Percentiles rank a stretch among this genome's conserved stretches.
Evolutionary conservation across 2,113 vertebrate genomes (phyloP).

Genomic region (Sturnira hondurensis): DNA sequence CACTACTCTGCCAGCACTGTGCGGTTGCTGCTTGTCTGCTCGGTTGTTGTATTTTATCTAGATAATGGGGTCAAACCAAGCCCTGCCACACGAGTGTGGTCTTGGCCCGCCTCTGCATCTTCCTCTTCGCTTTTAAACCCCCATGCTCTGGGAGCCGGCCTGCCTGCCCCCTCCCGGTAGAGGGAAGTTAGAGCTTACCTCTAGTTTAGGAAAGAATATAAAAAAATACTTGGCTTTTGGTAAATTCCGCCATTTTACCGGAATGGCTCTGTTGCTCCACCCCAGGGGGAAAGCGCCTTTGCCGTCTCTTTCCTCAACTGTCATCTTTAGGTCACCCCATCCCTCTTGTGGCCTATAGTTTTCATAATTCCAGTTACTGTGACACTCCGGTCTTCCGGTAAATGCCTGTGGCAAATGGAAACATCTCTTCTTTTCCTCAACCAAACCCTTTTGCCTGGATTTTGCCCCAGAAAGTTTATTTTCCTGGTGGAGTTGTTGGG

Average conservation of each 20-base stretch:
- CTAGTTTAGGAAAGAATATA: not conserved
- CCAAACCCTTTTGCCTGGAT: not conserved
- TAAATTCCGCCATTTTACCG: conserved; percentile 64
- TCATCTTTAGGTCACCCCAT: not conserved
- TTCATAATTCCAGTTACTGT: not conserved
- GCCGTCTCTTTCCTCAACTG: not conserved
- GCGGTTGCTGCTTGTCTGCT: not conserved
- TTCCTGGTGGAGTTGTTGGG: not conserved
- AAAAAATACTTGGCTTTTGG: conserved; percentile 21
- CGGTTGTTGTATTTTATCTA: not conserved
- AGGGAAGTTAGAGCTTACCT: not conserved
- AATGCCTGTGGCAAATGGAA: not conserved
- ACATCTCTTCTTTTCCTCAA: not conserved
- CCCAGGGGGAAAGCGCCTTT: conserved; percentile 28
- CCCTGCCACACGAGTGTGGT: not conserved
- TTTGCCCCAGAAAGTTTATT: not conserved
- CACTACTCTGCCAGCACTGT: too few species aligned
- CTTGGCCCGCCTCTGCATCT: not conserved
- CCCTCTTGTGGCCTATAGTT: not conserved
- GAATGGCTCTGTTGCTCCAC: conserved; percentile 53
- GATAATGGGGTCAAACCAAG: not conserved
- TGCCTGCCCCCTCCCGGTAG: not conserved
- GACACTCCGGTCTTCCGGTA: not conserved
- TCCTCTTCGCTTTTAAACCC: not conserved
- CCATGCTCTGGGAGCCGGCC: too few species aligned